Base-by-base conservation (phyloP, 2,797 vertebrate species). In the Natrix natrix region DNA sequence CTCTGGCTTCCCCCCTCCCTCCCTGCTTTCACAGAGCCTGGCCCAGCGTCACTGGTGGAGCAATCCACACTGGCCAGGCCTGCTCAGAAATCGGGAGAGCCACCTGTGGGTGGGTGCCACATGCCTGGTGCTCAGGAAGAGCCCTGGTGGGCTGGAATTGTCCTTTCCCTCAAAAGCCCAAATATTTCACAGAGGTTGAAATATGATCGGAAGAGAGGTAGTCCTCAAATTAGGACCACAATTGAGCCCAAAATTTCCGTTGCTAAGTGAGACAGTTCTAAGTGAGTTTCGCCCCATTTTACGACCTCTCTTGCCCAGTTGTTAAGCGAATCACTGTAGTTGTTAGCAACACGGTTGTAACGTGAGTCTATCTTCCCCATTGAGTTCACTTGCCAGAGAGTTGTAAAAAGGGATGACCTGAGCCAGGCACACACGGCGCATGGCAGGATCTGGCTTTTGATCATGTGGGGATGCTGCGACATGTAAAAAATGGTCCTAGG, bases 361-460 rank as follows among this genome's bases (percentile, higher is more conserved):
- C 28, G 26, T 69, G 14, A 69, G 32, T 32, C n/a, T 69, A 17
- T 17, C 14, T 69, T 69, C n/a, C 63, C 63, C 63, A 69, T 69
- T 32, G 63, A 69, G 63, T 32, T 69, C 14, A 32, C n/a, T 5
- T 32, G 26, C 28, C 63, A 66, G 63, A 66, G 13, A 28, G 28
- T 0, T 22, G n/a, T 69, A 17, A 69, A 69, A 69, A 13, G 66
- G 17, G 5, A 17, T 69, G 5, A 14, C 28, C 5, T 66, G 63
- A 14, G 4, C 13, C 12, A 0, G 28, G 63, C 12, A 66, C 63
- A n/a, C 28, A 61, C 8, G 3, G 1, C 4, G 0, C 3, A 28
- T 12, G 26, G 60, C 60, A 63, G 60, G 60, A 10, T 12, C 61
- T 63, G 61, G 61, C 26, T 63, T 63, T 12, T 63, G 26, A 28